Evolutionary conservation across 2,113 vertebrate species (phyloP), one percentile per base, ranked within the genome.

Genomic region (Agelaius tricolor): DNA sequence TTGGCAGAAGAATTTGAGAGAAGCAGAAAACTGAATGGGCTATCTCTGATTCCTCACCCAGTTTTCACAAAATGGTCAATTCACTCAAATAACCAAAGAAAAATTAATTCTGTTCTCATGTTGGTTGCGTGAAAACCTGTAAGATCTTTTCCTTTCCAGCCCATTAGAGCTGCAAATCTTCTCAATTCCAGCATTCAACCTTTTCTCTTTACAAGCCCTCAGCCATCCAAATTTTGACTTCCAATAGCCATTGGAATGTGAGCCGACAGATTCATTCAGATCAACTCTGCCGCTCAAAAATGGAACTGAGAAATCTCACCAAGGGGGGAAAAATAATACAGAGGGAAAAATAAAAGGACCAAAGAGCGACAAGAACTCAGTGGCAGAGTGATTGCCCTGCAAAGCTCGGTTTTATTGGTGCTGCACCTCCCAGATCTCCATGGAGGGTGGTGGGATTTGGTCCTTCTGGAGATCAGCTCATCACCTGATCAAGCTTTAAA

Each of bases 1-100:
- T 92, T 94, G 85, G 73, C 86, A 91, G 79, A 87, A 73, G 92
- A 87, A 83, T 94, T 94, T 87, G 87, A 92, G 54, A 88, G 84
- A 88, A 76, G 69, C 19, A 59, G 21, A 52, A 65, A 97, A 88
- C 57, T 78, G 92, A 97, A 91, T 79, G 33, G 75, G 41, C 57
- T 93, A 14, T 82, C 58, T 69, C 11, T 35, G 24, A 84, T 81
- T 94, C 35, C 80, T 89, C 78, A 79, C 11, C 63, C 44, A 51
- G 24, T 19, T 89, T 95, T 93, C 55, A 86, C 55, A 47, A 95
- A 84, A 73, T 14, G 10, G 27, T 82, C 35, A 65, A 7, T 51
- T 92, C 31, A 12, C 41, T 20, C 11, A 33, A 74, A 83, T 6
- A 58, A 10, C 7, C 10, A 30, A 37, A 85, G 63, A 51, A 71